phyloP scores from a whole-genome alignment of 2,888 invertebrate species.

The Suillia variegata region DNA sequence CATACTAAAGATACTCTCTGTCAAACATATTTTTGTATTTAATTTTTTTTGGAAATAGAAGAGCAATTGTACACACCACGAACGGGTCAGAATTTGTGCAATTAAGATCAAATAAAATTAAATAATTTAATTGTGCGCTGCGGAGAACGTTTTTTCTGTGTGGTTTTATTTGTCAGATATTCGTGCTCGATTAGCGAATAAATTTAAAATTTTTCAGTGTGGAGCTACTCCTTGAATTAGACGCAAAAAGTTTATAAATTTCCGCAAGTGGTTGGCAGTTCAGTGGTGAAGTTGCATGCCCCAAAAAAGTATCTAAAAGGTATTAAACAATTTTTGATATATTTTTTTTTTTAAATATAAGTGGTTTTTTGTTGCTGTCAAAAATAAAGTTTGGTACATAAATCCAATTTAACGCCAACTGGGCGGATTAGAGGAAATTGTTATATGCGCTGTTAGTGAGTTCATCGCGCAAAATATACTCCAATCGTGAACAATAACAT shows the following conservation, averaged over 20 bases:
- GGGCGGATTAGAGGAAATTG: conserved; percentile 11
- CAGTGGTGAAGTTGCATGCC: background rate
- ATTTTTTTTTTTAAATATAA: too few species aligned
- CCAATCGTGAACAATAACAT: conserved; percentile 2
- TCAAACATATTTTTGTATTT: conserved; percentile 25
- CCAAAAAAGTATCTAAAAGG: too few species aligned
- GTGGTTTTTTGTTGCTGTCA: too few species aligned
- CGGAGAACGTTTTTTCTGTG: conserved; percentile 12
- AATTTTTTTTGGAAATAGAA: conserved; percentile 21
- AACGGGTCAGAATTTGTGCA: conserved; percentile 33
- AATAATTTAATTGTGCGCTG: conserved; percentile 27
- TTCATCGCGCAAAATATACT: conserved; percentile 54
- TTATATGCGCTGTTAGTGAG: conserved; percentile 35
- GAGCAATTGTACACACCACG: conserved; percentile 27
- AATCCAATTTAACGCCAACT: conserved; percentile 10
- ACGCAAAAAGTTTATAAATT: background rate
- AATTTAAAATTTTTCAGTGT: background rate
- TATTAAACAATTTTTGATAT: too few species aligned
- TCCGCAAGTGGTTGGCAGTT: conserved; percentile 3
- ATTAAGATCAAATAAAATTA: conserved; percentile 36
- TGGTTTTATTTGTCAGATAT: conserved; percentile 11
- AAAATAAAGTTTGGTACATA: too few species aligned
- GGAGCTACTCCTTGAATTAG: background rate
- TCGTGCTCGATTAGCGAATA: background rate
- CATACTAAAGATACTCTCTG: conserved; percentile 6